Base-by-base conservation (phyloP, 2,113 vertebrate species). In the Salminus brasiliensis region DNA sequence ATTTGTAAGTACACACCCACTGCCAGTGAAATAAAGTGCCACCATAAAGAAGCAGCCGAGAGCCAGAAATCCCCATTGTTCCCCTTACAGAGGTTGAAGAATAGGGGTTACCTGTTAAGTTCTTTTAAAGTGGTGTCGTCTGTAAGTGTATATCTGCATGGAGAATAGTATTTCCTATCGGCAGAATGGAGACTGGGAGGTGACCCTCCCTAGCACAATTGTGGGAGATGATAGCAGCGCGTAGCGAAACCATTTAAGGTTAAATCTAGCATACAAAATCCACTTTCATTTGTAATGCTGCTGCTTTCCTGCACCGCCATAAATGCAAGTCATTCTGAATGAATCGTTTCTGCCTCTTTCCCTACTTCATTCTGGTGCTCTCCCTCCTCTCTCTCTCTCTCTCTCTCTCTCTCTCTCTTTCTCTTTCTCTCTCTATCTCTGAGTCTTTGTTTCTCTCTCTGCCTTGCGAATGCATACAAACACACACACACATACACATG, bases 201-300 rank as follows among this genome's bases (percentile, higher is more conserved):
- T 60, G 62, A 75, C 73, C 59, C 76, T 70, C 62, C 69, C 41
- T 43, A n/a, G 57, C 75, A 69, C 59, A 53, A 41, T 76, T 83
- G 76, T 81, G 74, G 71, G 21, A 13, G 65, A 76, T 43, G 74
- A 86, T 74, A 73, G 76, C 15, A 30, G 62, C 21, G 71, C 57
- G 71, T 79, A 65, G 82, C 71, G 39, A 80, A 81, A 74, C 66
- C 84, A 72, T 88, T 87, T 87, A 81, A 83, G 69, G 77, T 75
- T 84, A 86, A 87, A 82, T 82, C 74, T 87, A 82, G 69, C 84
- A 80, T 84, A 83, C 80, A 73, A 85, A 88, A 84, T 82, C 76
- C 77, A 79, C 73, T 86, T 80, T 78, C 62, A 70, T 68, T 81
- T 84, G 62, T 74, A 78, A 84, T 52, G 67, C 72, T 63, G 55